phyloP scores from a whole-genome alignment of 2,888 invertebrate species.

The Temnothorax rugatulus region DNA sequence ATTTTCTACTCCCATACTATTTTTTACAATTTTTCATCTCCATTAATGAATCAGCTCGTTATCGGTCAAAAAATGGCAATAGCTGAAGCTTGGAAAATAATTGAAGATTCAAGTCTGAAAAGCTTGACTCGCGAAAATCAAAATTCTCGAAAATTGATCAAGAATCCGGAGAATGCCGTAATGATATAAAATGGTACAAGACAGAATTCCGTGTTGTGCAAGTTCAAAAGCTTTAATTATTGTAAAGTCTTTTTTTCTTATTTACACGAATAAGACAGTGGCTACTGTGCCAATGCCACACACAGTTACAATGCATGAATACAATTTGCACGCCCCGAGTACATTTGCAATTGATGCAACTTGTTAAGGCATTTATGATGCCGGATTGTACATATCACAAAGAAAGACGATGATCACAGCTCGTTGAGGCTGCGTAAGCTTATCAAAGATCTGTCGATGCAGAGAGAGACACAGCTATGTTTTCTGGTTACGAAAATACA shows the following conservation, averaged over 20 bases:
- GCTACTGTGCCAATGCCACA: too few species aligned
- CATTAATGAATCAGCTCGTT: background rate
- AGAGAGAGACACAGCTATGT: slow-evolving; percentile 18
- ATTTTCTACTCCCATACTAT: background rate
- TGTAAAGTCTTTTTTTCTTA: background rate
- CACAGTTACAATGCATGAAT: too few species aligned
- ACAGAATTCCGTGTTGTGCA: background rate
- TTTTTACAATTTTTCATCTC: background rate
- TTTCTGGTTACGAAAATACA: slow-evolving; percentile 71
- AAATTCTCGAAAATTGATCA: background rate
- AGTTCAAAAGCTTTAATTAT: background rate
- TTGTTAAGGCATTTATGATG: background rate
- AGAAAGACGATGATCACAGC: slow-evolving; percentile 61
- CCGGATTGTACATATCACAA: slow-evolving; percentile 58
- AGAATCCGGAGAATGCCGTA: background rate
- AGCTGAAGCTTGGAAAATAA: background rate
- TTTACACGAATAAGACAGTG: too few species aligned
- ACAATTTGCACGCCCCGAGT: too few species aligned
- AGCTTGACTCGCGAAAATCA: background rate
- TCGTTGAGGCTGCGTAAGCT: slow-evolving; percentile 20
- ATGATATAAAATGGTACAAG: background rate
- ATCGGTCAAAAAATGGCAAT: background rate
- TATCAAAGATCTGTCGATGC: slow-evolving; percentile 38
- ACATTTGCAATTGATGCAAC: too few species aligned
- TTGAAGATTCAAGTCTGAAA: background rate